Base-by-base conservation (phyloP, 2,113 vertebrate species). In the Acrocephalus arundinaceus region DNA sequence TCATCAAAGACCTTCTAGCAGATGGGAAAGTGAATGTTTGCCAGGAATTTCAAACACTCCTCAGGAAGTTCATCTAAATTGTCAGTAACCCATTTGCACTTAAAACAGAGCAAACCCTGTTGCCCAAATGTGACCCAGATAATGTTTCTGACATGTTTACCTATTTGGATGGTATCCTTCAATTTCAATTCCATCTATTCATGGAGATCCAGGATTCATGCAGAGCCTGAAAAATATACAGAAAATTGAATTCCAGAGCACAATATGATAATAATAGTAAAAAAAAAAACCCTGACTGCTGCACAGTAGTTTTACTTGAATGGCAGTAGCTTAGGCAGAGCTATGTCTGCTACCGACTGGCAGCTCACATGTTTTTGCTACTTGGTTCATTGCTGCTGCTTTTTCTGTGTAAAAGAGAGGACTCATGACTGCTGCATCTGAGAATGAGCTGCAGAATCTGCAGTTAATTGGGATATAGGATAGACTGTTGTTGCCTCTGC, bases 21-120 rank as follows among this genome's bases (percentile, higher is more conserved):
- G 96, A 97, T 97, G 97, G 96, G 43, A 96, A 87, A 82, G 15
- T 5, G 0, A 95, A 91, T 0, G 1, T 72, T 89, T 87, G 95
- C 96, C 96, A 97, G 90, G 94, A 97, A 97, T 97, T 94, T 94
- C 95, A 96, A 96, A 85, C 68, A 27, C 85, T 96, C 82, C 82
- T 76, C 97, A 96, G 95, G 96, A 97, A 95, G 85, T 95, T 96
- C 89, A 94, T 94, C 87, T 87, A 91, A 97, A 95, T 79, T 79
- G 71, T 87, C 92, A 96, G 79, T 25, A 94, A 85, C 72, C 63
- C 87, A 93, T 96, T 97, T 96, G 88, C 95, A 96, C 96, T 96
- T 96, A 93, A 97, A 97, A 94, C 82, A 95, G 82, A 96, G 67
- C 0, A 0, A 96, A 89, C 76, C 43, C 95, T 77, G 63, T 80